Evolutionary conservation across 2,797 vertebrate species (phyloP), one percentile per base, ranked within the genome.

Genomic region (Sebastes vulpes): DNA sequence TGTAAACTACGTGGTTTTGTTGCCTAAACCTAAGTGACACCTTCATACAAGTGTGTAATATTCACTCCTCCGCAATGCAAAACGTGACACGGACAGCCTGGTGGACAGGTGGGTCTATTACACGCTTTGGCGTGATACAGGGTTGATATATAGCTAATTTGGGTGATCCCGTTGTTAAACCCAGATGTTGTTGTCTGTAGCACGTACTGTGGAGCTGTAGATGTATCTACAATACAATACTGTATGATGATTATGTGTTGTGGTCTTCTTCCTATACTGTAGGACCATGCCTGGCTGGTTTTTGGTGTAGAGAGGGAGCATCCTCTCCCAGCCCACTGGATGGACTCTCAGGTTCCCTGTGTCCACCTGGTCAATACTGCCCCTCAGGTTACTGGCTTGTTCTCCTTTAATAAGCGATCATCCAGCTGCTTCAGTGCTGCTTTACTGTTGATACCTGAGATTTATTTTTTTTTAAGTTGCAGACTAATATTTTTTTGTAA

Each of bases 361-460:
- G 98, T 81, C 97, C 97, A 0, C 78, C 92, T 57, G 98, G 98
- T 31, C 95, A 97, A 86, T 99, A 96, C 85, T 99, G 98, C 71
- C 95, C 96, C 23, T 75, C 94, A 96, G 98, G 93, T 95, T 35
- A 54, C 25, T 64, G 23, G 3, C 42, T 52, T 61, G 31, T 72
- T 20, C 23, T 54, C 9, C 9, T 1, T 42, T 2, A 52, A 31
- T 72, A 65, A 68, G 53, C 60, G 61, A 23, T 64, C 31, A 74
- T 16, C 32, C 68, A 57, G 65, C 53, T 75, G 46, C 25, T 25
- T 60, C 16, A 69, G 16, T 53, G 38, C 46, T 61, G n/a, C 57
- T 50, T 7, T 26, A 52, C 4, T 79, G n/a, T 25, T 59, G 20
- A 69, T 79, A 21, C 9, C 23, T 65, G n/a, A 54, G 65, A 65